Conservation (phyloP, 2,888 invertebrate species). For the Perdita meconis region DNA sequence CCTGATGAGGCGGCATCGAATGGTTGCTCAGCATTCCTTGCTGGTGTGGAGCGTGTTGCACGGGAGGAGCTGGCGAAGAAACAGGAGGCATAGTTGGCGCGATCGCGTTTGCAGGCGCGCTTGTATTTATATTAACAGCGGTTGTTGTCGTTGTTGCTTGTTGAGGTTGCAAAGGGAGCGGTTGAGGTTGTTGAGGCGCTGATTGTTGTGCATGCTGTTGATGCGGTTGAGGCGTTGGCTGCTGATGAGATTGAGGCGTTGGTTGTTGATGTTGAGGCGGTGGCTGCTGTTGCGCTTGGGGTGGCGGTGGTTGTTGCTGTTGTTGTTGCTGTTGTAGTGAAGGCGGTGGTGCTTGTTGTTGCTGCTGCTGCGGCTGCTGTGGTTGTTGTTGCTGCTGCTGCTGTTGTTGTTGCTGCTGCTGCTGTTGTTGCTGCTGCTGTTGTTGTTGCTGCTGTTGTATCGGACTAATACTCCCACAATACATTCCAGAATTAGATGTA, state of each 20-base stretch:
- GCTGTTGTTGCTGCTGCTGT: slow-evolving; percentile 48
- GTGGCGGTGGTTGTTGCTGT: slow-evolving; percentile 52
- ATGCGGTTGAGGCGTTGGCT: slow-evolving; percentile 50
- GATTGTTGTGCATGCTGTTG: slow-evolving; percentile 51
- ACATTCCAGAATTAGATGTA: slow-evolving; percentile 71
- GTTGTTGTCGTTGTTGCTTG: slow-evolving; percentile 68
- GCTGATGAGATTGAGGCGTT: slow-evolving; percentile 69
- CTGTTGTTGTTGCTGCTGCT: slow-evolving; percentile 34
- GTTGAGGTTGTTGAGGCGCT: slow-evolving; percentile 57
- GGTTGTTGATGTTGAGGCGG: slow-evolving; percentile 72
- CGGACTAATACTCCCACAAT: slow-evolving; percentile 76
- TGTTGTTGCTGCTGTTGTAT: slow-evolving; percentile 64
- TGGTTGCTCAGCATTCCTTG: slow-evolving; percentile 81
- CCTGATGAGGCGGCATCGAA: slow-evolving; percentile 79
- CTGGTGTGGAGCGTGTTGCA: slow-evolving; percentile 78
- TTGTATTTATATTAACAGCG: slow-evolving; percentile 74
- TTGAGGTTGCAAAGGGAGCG: slow-evolving; percentile 53
- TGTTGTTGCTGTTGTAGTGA: slow-evolving; percentile 46
- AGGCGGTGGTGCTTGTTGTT: slow-evolving; percentile 4
- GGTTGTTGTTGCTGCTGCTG: slow-evolving; percentile 55
- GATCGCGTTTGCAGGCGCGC: slow-evolving; percentile 73
- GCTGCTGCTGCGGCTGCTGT: slow-evolving; percentile 38
- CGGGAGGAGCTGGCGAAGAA: slow-evolving; percentile 73
- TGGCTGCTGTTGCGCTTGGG: slow-evolving; percentile 40
- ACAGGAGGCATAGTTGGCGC: slow-evolving; percentile 73